Evolutionary conservation across 2,113 vertebrate genomes (phyloP), one percentile per base, ranked within the genome.

Genomic region (Athene cunicularia): DNA sequence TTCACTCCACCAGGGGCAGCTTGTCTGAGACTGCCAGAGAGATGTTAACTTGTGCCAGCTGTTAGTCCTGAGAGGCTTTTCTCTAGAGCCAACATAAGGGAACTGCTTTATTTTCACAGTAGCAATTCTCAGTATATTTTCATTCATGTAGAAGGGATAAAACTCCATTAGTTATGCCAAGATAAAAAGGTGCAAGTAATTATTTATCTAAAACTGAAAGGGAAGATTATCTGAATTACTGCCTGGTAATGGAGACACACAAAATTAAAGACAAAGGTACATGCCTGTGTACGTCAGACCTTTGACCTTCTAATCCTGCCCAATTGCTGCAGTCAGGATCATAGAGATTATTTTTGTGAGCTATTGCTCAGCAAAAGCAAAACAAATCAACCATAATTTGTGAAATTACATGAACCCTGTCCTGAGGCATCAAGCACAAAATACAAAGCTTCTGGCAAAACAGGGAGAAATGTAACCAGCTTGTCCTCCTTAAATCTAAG

Each of bases 321-420:
- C 94, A 94, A 55, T 95, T 92, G 81, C 92, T 95, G 80, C 55
- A 71, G 64, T 87, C 80, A 79, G 93, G 80, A 93, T 93, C 90
- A 66, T 9, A 67, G 82, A 86, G 93, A 95, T 93, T 96, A 89
- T 86, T 92, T 95, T 92, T 85, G 58, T 67, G 80, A 95, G 55
- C 96, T 95, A 60, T 96, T 93, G 86, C 87, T 96, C 93, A 93
- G 87, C 82, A 87, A 83, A 96, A 96, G 62, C 83, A 66, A 94
- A 94, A 81, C 60, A 91, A 89, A 96, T 95, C 83, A 96, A 15
- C 94, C 28, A 12, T 35, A 75, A 77, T 86, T 97, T 95, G 79
- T 88, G 73, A 84, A 92, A 95, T 97, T 93, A 94, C 68, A 93
- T 96, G 53, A 85, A 50, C 64, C 53, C 66, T 76, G 66, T 92